Base-by-base conservation (phyloP, 2,113 vertebrate species). In the Sus scrofa region DNA sequence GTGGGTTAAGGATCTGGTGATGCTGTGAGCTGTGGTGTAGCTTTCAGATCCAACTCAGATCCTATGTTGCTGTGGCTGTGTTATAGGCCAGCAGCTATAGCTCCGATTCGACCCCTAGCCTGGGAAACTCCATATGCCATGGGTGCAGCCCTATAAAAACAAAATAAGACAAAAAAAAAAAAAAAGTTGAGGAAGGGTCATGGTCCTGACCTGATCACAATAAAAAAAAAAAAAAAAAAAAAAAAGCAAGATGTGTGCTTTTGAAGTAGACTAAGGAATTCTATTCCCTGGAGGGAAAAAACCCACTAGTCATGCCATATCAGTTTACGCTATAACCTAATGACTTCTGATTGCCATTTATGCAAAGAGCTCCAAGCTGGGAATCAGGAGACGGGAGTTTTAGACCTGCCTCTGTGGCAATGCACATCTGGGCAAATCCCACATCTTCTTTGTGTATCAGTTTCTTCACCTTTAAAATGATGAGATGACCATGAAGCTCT, bases 231-330 rank as follows among this genome's bases (percentile, higher is more conserved):
- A n/a, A n/a, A n/a, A n/a, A n/a, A n/a, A n/a, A n/a, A n/a, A n/a
- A n/a, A n/a, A n/a, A n/a, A n/a, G n/a, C n/a, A 94, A 95, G 60
- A 56, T 84, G 37, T 24, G 6, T 86, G 70, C 39, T 87, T 95
- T 95, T 85, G 52, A 83, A 81, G 74, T 60, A 91, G 50, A 93
- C 79, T 52, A 84, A 95, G 52, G 24, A 78, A 50, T 74, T 89
- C 37, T 95, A 3, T 84, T 96, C 73, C 67, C 52, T 65, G 24
- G 34, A 79, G 34, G 60, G 70, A 88, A 65, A 70, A 95, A 86
- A 86, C 86, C 65, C 92, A 60, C 22, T 24, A 52, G 15, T 85
- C 62, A 77, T 6, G 44, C 1, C 50, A 4, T 62, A 93, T n/a
- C 68, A 67, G 52, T 27, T 11, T 39, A n/a, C 56, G 11, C 16